Evolutionary conservation across 1,140 invertebrate species (phyloP).

Genomic region (Bombus impatiens): DNA sequence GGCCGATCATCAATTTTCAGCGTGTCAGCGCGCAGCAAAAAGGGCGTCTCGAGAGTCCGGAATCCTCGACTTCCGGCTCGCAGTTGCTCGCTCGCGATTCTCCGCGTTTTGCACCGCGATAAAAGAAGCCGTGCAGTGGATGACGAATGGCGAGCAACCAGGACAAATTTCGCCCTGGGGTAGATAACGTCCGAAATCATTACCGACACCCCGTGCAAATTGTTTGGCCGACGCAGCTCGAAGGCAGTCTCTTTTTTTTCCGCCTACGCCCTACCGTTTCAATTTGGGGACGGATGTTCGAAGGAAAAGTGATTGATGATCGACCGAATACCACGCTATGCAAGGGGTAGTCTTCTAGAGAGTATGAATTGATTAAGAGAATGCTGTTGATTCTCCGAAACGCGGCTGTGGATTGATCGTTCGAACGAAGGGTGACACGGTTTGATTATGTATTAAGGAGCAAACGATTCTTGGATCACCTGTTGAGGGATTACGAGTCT

Average conservation of each 20-base stretch:
- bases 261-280: not conserved
- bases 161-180: slow-evolving; percentile 62
- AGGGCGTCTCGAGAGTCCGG: not conserved
- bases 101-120: slow-evolving; percentile 28
- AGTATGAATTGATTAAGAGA: slow-evolving; percentile 24
- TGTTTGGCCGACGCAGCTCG: slow-evolving; percentile 42
- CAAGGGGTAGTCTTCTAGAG: not conserved
- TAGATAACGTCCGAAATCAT: slow-evolving; percentile 63
- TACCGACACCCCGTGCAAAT: slow-evolving; percentile 52
- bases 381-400: not conserved
- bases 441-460: not conserved
- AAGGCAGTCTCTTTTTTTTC: not conserved
- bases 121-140: slow-evolving; percentile 35
- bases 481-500: not conserved
- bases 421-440: not conserved
- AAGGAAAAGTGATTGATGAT: slow-evolving; percentile 40
- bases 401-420: not conserved
- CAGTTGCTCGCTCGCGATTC: slow-evolving; percentile 25
- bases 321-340: not conserved
- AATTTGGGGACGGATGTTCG: not conserved
- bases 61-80: not conserved
- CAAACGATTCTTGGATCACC: not conserved
- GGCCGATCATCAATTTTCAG: slow-evolving; percentile 69
- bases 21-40: slow-evolving; percentile 38
- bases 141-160: slow-evolving; percentile 49